Base-by-base conservation (phyloP, 2,113 vertebrate genomes). In the Sander vitreus region DNA sequence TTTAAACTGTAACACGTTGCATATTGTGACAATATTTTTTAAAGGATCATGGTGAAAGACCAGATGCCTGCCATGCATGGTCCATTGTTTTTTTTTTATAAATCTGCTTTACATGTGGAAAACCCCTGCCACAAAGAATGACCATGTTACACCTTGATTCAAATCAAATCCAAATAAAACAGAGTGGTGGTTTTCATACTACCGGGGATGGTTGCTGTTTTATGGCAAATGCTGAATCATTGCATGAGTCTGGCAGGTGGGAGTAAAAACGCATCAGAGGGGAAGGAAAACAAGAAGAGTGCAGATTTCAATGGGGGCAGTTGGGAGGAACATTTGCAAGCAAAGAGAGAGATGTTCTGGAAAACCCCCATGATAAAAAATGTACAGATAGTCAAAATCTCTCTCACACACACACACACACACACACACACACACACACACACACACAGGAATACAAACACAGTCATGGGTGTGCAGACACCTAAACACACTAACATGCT, bases 331-430 rank as follows among this genome's bases (percentile, higher is more conserved):
- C 82, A 82, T 53, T 19, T 80, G 65, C 54, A 74, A 79, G 79
- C 54, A 59, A 62, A 81, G 72, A 76, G 21, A 67, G 50, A 76
- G 68, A 75, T 78, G 63, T 74, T 83, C 72, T 87, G 88, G 74
- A 91, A 91, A 90, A 72, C 88, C 88, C 89, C 90, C 70, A 43
- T 77, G 23, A 72, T 54, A 77, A 75, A 55, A 80, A 76, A 18
- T 57, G 55, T 48, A 81, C 36, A 70, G 70, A 88, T 50, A 55
- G 48, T 78, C 75, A 45, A 36, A 75, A 66, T 65, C 62, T 45
- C 76, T 79, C 39, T 3, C 62, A 45, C 71, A 27, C 48, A 55
- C 67, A 50, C 76, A 82, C 39, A 11, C 62, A 45, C 71, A 27
- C 48, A 55, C 67, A 68, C 62, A 50, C 71, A 27, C 55, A 68